Conservation (phyloP, 2,113 vertebrate species). For the Circaetus cinerascens region DNA sequence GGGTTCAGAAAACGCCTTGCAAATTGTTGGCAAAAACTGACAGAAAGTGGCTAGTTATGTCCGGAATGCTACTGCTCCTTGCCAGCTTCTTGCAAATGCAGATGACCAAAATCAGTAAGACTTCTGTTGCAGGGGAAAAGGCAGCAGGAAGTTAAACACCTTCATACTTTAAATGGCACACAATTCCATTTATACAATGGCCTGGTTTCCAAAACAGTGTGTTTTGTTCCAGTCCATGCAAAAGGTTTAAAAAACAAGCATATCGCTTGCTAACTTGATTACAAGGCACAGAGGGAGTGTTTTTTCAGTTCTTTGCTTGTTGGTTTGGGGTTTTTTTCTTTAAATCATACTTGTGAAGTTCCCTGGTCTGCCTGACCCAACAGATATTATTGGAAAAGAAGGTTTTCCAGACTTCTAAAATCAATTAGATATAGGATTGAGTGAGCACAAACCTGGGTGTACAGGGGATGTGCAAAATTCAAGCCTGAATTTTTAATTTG, state of each 20-base stretch:
- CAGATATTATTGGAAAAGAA: neutral
- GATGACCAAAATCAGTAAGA: neutral
- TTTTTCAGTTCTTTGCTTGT: neutral
- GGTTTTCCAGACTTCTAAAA: neutral
- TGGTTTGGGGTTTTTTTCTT: neutral
- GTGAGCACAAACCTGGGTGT: neutral
- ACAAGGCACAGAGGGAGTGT: neutral
- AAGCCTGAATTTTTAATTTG: neutral
- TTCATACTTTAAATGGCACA: neutral
- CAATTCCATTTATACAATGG: neutral
- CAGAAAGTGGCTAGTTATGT: neutral
- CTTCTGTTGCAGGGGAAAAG: neutral
- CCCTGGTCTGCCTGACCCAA: neutral
- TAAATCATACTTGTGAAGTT: neutral
- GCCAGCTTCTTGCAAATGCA: neutral
- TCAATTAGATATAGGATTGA: neutral
- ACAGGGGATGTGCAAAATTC: neutral
- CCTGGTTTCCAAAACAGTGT: neutral
- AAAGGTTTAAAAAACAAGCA: neutral
- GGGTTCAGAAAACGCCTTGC: neutral
- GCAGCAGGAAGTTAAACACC: neutral
- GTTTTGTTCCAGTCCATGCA: neutral
- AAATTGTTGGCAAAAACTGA: neutral
- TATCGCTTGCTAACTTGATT: neutral
- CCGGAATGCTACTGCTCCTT: neutral